Percentiles rank a stretch among this genome's conserved stretches.
Conservation (phyloP, 1,140 invertebrate genomes). For the Hycleus cichorii region DNA sequence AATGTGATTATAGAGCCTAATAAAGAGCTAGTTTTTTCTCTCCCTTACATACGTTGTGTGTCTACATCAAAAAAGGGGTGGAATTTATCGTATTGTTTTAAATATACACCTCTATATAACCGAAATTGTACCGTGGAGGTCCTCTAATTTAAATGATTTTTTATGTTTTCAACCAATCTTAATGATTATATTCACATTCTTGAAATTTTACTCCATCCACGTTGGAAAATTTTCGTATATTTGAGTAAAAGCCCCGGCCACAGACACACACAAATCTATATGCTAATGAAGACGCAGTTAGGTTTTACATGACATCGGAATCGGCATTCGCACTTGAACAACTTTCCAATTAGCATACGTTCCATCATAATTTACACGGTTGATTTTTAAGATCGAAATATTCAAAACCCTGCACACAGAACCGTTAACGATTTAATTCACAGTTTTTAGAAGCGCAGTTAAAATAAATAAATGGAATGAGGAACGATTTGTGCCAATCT, state of each 20-base stretch:
- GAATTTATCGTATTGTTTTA: neutral
- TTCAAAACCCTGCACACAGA: too few relatives aligned
- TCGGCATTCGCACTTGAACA: conserved; percentile 18
- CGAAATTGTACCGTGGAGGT: conserved; percentile 3
- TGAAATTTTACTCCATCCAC: neutral
- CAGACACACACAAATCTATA: conserved; percentile 22
- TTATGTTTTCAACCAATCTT: neutral
- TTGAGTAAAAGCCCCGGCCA: neutral
- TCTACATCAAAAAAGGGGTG: conserved; percentile 1
- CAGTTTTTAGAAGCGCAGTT: too few relatives aligned
- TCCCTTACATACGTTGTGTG: too few relatives aligned
- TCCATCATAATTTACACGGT: conserved; percentile 15
- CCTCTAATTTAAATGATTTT: conserved; percentile 13
- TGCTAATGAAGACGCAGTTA: conserved; percentile 23
- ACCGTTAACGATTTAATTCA: too few relatives aligned
- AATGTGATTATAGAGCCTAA: neutral
- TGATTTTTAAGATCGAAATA: too few relatives aligned
- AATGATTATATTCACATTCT: neutral
- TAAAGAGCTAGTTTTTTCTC: neutral
- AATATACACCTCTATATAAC: too few relatives aligned
- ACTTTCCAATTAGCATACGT: conserved; percentile 19
- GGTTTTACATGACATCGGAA: conserved; percentile 13
- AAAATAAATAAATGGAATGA: too few relatives aligned
- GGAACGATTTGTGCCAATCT: too few relatives aligned
- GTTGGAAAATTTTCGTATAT: neutral